A percentile compares a stretch with the other conserved stretches of the same genome.
These are phyloP conservation scores for Aromia moschata DNA, from an alignment of 2,888 invertebrate genomes.

Conservation along the genomic window DNA sequence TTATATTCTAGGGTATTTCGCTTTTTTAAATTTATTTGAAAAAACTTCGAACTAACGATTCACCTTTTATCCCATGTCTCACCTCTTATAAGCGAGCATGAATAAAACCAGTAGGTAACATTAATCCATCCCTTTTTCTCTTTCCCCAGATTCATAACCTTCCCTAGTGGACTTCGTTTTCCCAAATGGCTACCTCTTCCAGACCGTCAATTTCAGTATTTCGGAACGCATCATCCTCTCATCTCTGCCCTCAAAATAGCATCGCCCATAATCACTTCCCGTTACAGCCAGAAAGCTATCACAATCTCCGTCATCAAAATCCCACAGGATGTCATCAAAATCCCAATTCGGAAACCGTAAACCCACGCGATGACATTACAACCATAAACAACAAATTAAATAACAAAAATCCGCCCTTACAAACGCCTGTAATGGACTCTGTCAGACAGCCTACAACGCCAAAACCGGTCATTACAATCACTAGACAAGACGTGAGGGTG, in stretches of 20 bases:
- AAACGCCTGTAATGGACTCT: neutral
- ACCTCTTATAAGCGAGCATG: neutral
- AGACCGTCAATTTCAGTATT: slow-evolving; percentile 31
- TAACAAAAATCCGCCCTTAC: neutral
- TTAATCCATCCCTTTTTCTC: slow-evolving; percentile 31
- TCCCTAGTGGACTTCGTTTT: slow-evolving; percentile 44
- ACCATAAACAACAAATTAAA: neutral
- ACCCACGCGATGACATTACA: neutral
- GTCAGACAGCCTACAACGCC: neutral
- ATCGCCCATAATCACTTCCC: neutral
- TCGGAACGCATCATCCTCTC: slow-evolving; percentile 27
- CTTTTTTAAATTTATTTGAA: no score
- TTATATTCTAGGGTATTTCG: no score
- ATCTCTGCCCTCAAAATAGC: slow-evolving; percentile 21
- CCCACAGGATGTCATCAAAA: slow-evolving; percentile 15
- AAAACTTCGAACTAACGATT: neutral
- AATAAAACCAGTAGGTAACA: neutral
- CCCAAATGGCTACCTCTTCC: slow-evolving; percentile 45
- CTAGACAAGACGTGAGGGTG: slow-evolving; percentile 30
- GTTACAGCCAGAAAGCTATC: slow-evolving; percentile 1
- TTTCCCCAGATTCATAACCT: slow-evolving; percentile 34
- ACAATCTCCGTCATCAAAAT: slow-evolving; percentile 11
- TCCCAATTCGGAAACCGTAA: slow-evolving; percentile 16
- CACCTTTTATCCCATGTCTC: neutral
- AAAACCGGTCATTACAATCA: slow-evolving; percentile 24